These are phyloP conservation scores for Drepana falcataria DNA, from an alignment of 2,888 invertebrate genomes.

Conservation along the genomic window DNA sequence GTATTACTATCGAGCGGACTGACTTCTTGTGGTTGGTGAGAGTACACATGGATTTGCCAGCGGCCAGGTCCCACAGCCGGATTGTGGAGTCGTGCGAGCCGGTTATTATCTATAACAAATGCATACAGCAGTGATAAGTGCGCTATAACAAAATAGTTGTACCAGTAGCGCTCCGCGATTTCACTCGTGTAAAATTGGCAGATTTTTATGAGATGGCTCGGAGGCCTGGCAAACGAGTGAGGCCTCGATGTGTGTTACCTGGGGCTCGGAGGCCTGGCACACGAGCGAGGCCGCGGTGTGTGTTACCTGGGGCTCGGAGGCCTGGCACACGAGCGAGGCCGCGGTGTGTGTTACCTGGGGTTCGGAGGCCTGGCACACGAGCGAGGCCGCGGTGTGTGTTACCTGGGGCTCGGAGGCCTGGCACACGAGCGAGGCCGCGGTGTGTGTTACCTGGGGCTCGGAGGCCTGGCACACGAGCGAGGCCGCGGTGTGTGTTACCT, in stretches of 20 bases:
- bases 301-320: background rate
- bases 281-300: constrained; percentile 21
- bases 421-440: too few relatives aligned
- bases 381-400: background rate
- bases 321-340: background rate
- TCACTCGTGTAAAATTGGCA: too few relatives aligned
- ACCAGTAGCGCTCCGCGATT: too few relatives aligned
- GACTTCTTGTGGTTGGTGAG: constrained; percentile 99
- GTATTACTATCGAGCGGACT: constrained; percentile 86
- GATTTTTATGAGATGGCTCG: too few relatives aligned
- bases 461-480: background rate
- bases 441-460: too few relatives aligned
- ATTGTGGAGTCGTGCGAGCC: constrained; percentile 98
- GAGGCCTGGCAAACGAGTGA: too few relatives aligned
- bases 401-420: background rate
- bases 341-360: constrained; percentile 19
- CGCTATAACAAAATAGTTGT: too few relatives aligned
- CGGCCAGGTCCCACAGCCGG: constrained; percentile 97
- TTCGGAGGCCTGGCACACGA: background rate
- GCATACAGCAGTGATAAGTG: too few relatives aligned
- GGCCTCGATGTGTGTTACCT: too few relatives aligned
- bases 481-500: background rate
- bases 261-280: too few relatives aligned
- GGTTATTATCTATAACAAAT: constrained; percentile 83
- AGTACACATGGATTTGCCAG: constrained; percentile 95